Base-by-base conservation (phyloP, 2,113 vertebrate genomes). In the Telmatochromis sp. region DNA sequence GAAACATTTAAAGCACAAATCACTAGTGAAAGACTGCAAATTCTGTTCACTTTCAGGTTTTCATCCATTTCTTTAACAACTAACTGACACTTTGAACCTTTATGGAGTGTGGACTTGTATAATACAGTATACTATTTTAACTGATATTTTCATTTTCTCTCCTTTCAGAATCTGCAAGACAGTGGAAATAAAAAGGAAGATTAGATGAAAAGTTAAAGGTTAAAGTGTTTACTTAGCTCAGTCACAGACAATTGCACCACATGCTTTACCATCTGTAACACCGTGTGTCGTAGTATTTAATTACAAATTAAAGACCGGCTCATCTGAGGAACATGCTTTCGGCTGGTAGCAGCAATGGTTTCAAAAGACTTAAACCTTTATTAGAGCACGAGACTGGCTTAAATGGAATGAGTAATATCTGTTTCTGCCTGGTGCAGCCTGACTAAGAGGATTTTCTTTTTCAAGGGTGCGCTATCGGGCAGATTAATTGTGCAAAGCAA, bases 161-260 rank as follows among this genome's bases (percentile, higher is more conserved):
- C 15, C 81, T 88, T 90, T 40, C 91, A 96, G 95, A 95, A 90
- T 91, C 87, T 81, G 78, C 86, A 87, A 35, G 91, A 95, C 12
- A 19, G n/a, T 40, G 93, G 75, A 82, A 80, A 87, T 87, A 96
- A 95, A 86, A 96, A 96, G 84, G 94, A 93, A 0, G 87, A 95
- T 82, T 96, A 95, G 55, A 58, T 28, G 55, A 58, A 47, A 75
- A 47, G 7, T 12, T 3, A 80, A 54, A 54, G 23, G n/a, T 35
- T 42, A 2, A 63, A 42, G 45, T 58, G 14, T 89, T 87, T 75
- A 81, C 26, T 47, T 9, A 23, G 8, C n/a, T 37, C 51, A 26
- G 15, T 21, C 58, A 15, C 4, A 4, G 55, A 45, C 40, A 81
- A 60, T 51, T 13, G 19, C 73, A 84, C 14, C 58, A 65, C 79